Conservation (phyloP, 2,888 invertebrate genomes). For the Heliconius sara region DNA sequence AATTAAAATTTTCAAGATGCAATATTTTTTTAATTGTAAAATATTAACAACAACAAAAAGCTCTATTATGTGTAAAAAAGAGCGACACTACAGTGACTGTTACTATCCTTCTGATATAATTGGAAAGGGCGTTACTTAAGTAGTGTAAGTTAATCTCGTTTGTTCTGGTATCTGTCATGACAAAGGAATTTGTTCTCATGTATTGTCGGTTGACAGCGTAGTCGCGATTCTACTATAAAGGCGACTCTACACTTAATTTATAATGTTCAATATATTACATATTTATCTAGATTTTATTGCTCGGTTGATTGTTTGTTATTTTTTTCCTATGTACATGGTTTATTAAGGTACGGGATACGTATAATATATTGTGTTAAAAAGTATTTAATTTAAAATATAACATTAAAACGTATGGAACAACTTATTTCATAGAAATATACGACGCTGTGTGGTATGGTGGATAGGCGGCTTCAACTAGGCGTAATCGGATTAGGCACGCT, state of each 20-base stretch:
- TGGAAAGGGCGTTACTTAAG: conserved; percentile 59
- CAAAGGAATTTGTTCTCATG: conserved; percentile 68
- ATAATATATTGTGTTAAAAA: background rate
- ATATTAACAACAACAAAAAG: background rate
- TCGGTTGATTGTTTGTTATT: background rate
- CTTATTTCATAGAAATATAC: conserved; percentile 8
- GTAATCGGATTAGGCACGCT: conserved; percentile 79
- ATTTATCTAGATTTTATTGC: background rate
- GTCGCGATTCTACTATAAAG: conserved; percentile 68
- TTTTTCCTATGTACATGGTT: background rate
- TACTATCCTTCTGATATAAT: conserved; percentile 40
- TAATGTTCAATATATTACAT: background rate
- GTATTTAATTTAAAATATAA: background rate
- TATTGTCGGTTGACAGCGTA: conserved; percentile 67
- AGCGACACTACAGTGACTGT: background rate
- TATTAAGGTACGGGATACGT: background rate
- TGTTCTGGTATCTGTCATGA: conserved; percentile 65
- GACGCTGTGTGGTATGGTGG: conserved; percentile 18
- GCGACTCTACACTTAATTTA: conserved; percentile 6
- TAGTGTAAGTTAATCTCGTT: conserved; percentile 61
- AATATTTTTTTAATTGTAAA: background rate
- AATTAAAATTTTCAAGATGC: background rate
- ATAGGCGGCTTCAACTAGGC: conserved; percentile 37
- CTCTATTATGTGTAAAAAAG: background rate
- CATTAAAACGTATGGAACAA: background rate